Percentiles rank a stretch among this genome's conserved stretches.
phyloP scores from a whole-genome alignment of 2,888 invertebrate genomes.

The Hypsopygia costalis region DNA sequence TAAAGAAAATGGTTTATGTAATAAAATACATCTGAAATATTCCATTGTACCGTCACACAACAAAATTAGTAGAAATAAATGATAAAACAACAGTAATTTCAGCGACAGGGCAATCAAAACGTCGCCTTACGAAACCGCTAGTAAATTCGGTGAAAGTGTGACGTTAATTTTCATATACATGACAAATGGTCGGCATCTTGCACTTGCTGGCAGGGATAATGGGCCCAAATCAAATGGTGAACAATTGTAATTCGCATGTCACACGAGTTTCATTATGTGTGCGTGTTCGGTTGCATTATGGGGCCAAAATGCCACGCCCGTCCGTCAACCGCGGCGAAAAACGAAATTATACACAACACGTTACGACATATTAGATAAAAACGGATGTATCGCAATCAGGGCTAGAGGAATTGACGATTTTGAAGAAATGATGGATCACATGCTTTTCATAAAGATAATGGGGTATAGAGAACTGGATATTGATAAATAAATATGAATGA shows the following conservation, averaged over 20 bases:
- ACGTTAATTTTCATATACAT: slow-evolving; percentile 66
- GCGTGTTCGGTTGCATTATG: slow-evolving; percentile 43
- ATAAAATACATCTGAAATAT: background rate
- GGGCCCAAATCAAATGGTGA: slow-evolving; percentile 54
- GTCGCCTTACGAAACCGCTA: slow-evolving; percentile 57
- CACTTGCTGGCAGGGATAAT: slow-evolving; percentile 34
- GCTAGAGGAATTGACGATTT: slow-evolving; percentile 1
- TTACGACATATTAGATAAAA: slow-evolving; percentile 21
- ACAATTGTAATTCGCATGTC: slow-evolving; percentile 59
- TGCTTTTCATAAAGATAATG: too few species aligned
- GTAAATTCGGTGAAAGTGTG: slow-evolving; percentile 73
- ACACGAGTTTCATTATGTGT: slow-evolving; percentile 40
- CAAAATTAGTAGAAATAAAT: slow-evolving; percentile 38
- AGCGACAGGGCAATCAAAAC: slow-evolving; percentile 44
- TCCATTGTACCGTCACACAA: slow-evolving; percentile 19
- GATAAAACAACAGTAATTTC: slow-evolving; percentile 47
- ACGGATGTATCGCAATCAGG: slow-evolving; percentile 15
- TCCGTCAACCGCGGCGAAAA: slow-evolving; percentile 20
- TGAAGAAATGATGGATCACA: too few species aligned
- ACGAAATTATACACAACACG: slow-evolving; percentile 9
- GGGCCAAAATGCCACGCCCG: slow-evolving; percentile 21
- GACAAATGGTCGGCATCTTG: slow-evolving; percentile 58
- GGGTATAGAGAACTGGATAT: too few species aligned
- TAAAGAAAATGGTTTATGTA: background rate
- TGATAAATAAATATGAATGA: too few species aligned